Evolutionary conservation across 64 coral and sea anemone genomes (phyloP).

Genomic region (Montipora foliosa): DNA sequence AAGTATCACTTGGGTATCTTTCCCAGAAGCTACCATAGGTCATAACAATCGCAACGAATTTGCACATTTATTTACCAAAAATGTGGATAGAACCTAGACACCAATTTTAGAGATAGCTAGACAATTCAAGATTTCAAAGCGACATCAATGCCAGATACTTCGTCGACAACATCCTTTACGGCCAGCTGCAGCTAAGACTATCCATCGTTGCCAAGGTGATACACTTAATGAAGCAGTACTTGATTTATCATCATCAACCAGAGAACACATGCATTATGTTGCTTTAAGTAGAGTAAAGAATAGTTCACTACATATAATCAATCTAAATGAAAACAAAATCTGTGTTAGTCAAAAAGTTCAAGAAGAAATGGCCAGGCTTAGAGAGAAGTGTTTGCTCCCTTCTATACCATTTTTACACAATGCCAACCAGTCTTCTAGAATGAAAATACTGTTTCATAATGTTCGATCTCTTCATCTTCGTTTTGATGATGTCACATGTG

Average conservation of each 20-base stretch:
- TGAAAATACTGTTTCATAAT: neutral
- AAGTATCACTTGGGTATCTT: neutral
- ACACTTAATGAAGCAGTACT: slow-evolving; percentile 39
- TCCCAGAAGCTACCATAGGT: slow-evolving; percentile 12
- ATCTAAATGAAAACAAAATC: slow-evolving; percentile 56
- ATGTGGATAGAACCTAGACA: slow-evolving; percentile 16
- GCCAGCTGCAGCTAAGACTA: slow-evolving; percentile 48
- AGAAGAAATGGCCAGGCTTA: slow-evolving; percentile 31
- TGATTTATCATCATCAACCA: neutral
- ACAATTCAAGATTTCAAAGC: slow-evolving; percentile 48
- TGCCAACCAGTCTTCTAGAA: neutral
- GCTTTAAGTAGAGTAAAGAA: neutral
- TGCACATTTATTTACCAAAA: neutral
- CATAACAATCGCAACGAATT: neutral
- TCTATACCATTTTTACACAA: slow-evolving; percentile 26
- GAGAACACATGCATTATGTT: slow-evolving; percentile 23
- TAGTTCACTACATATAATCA: slow-evolving; percentile 38
- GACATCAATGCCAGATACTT: slow-evolving; percentile 22
- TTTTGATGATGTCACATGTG: slow-evolving; percentile 26
- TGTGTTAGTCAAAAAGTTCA: slow-evolving; percentile 35
- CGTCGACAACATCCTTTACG: slow-evolving; percentile 39
- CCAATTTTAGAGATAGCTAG: slow-evolving; percentile 56
- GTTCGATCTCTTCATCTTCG: slow-evolving; percentile 10
- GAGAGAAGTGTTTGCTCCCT: slow-evolving; percentile 7
- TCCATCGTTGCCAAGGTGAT: slow-evolving; percentile 56